Evolutionary conservation across 2,113 vertebrate species (phyloP).

Genomic region (Nipponia nippon): DNA sequence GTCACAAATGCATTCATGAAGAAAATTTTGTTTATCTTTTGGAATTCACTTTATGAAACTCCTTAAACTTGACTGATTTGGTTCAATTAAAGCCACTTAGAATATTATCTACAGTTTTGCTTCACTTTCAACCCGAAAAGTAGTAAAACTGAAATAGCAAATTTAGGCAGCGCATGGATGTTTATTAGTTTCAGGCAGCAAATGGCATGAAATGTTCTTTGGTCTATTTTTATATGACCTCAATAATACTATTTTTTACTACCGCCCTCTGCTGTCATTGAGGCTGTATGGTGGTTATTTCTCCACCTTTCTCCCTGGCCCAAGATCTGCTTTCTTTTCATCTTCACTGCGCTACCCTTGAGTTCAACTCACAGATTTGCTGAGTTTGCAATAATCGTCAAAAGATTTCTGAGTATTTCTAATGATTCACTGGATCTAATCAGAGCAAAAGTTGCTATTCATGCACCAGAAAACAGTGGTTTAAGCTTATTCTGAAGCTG

Average conservation of each 20-base stretch:
- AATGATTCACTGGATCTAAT: not conserved
- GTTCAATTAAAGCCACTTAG: not conserved
- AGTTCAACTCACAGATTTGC: not conserved
- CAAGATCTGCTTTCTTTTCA: not conserved
- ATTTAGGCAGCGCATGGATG: not conserved
- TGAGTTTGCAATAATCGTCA: not conserved
- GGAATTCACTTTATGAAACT: not conserved
- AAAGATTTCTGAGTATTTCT: not conserved
- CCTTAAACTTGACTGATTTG: not conserved
- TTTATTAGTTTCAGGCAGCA: not conserved
- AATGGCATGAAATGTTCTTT: conserved; percentile 4
- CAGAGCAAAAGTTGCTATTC: not conserved
- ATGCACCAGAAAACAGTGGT: not conserved
- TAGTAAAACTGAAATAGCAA: not conserved
- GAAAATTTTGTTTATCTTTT: not conserved
- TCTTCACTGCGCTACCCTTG: not conserved
- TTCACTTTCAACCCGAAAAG: not conserved
- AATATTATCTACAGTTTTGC: not conserved
- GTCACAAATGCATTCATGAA: not conserved
- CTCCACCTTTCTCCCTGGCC: not conserved
- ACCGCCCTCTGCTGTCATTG: not conserved
- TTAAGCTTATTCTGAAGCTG: not conserved
- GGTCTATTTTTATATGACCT: conserved; percentile 51
- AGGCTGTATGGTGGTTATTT: not conserved
- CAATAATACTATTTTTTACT: conserved; percentile 5